Evolutionary conservation across 2,888 invertebrate genomes (phyloP).

Genomic region (Leptinotarsa peninsularis): DNA sequence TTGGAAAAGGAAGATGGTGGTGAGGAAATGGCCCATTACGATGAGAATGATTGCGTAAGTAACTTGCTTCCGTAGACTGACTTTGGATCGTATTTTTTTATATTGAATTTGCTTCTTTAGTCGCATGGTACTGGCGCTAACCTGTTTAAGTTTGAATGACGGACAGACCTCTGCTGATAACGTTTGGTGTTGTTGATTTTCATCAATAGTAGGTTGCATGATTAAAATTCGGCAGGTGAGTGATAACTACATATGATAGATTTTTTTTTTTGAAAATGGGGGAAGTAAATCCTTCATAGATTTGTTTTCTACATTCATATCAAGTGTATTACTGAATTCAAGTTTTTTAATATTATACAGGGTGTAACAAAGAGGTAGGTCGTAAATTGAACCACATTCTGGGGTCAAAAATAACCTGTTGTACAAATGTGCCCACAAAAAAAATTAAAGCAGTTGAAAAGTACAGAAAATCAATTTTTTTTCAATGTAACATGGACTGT

Average conservation of each 20-base stretch:
- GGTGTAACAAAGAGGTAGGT: no score
- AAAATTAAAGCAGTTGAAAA: no score
- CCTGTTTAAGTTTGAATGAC: slow-evolving; percentile 23
- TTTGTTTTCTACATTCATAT: no score
- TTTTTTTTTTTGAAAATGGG: no score
- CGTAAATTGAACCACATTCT: no score
- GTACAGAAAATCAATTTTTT: no score
- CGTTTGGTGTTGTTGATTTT: slow-evolving; percentile 3
- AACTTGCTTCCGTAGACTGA: slow-evolving; percentile 17
- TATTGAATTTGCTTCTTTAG: slow-evolving; percentile 34
- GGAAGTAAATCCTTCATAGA: no score
- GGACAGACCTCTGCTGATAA: not conserved
- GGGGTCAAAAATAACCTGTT: no score
- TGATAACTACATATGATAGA: not conserved
- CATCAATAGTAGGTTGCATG: slow-evolving; percentile 5
- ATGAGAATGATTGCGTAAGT: slow-evolving; percentile 66
- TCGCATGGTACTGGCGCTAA: slow-evolving; percentile 36
- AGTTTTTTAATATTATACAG: no score
- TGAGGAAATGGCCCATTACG: slow-evolving; percentile 65
- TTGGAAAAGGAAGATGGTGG: slow-evolving; percentile 66
- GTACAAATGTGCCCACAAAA: no score
- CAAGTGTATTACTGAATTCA: no score
- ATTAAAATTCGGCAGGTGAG: slow-evolving; percentile 11
- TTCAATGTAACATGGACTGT: no score
- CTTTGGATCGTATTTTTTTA: slow-evolving; percentile 13